Percentiles rank a stretch among this genome's conserved stretches.
phyloP scores from a whole-genome alignment of 92 coral and sea anemone genomes.

The Parazoanthus darwini region DNA sequence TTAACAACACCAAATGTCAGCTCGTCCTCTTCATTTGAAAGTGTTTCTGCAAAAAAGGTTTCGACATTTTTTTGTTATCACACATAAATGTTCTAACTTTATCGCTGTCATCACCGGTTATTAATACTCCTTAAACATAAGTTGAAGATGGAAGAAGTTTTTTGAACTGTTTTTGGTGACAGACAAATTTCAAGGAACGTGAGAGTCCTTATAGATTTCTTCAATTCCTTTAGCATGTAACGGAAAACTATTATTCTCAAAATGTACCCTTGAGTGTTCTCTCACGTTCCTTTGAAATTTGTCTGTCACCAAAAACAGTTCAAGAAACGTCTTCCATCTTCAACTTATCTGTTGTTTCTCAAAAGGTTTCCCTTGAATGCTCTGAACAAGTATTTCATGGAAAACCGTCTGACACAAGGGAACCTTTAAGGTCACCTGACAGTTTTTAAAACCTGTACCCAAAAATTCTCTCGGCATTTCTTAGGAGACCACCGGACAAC shows the following conservation, averaged over 20 bases:
- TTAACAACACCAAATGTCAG: conserved; percentile 39
- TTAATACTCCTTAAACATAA: no score
- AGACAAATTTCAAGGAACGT: no score
- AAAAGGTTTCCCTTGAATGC: no score
- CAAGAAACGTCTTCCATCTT: not conserved
- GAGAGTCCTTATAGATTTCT: not conserved
- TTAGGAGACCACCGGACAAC: no score
- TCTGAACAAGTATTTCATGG: no score
- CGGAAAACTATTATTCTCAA: not conserved
- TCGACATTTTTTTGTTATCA: not conserved
- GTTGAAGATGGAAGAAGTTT: no score
- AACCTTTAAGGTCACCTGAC: no score
- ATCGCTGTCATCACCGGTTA: not conserved
- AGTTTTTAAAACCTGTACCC: no score
- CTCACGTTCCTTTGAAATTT: not conserved
- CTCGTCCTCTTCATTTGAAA: conserved; percentile 39
- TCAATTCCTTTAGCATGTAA: no score
- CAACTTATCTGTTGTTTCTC: not conserved
- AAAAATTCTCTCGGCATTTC: no score
- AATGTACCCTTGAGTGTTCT: not conserved
- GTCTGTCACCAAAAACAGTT: not conserved
- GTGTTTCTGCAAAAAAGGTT: conserved; percentile 11
- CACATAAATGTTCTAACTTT: not conserved
- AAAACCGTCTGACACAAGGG: no score
- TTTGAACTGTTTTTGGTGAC: no score